Evolutionary conservation across 1,140 invertebrate species (phyloP), one percentile per base, ranked within the genome.

Genomic region (Lucilia cuprina): DNA sequence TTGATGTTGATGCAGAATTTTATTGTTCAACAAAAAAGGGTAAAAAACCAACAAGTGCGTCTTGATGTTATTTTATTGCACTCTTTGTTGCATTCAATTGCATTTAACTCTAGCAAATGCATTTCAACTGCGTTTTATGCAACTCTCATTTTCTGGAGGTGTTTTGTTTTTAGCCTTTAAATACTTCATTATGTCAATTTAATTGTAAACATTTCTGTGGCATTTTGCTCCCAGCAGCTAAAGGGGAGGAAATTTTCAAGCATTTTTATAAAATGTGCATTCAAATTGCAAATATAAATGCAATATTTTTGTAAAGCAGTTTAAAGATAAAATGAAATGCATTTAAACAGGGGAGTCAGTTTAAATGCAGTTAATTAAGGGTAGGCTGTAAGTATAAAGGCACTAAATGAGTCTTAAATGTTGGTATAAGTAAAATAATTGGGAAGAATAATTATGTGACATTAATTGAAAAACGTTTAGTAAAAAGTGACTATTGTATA

Each of bases 141-240:
- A 55, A 55, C 17, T 2, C 3, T 55, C 17, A 17, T 13, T 55
- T 13, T 14, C 17, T 41, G 14, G 34, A 77, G 74, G 74, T 41
- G 74, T 77, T 77, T 77, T 77, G 74, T 77, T 77, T 77, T 77
- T 34, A 41, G 34, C 74, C 17, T 9, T 77, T 77, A 55, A 17
- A n/a, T 35, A 77, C 74, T 77, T 77, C 74, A 77, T 77, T 77
- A 77, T 77, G 35, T 77, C 74, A 77, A 41, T 77, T 55, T 55
- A 55, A 55, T 55, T 55, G 17, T 17, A 55, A 12, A n/a, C 13
- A 55, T 13, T 14, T 7, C 17, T 55, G 1, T 30, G 25, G 25
- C 25, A 30, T 30, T 30, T 30, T 30, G 25, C 25, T 30, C 25
- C 25, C 25, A 30, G 25, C 25, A 55, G 12, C 41, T 14, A 55